phyloP scores from a whole-genome alignment of 1,140 invertebrate species.

The Palaemon carinicauda region DNA sequence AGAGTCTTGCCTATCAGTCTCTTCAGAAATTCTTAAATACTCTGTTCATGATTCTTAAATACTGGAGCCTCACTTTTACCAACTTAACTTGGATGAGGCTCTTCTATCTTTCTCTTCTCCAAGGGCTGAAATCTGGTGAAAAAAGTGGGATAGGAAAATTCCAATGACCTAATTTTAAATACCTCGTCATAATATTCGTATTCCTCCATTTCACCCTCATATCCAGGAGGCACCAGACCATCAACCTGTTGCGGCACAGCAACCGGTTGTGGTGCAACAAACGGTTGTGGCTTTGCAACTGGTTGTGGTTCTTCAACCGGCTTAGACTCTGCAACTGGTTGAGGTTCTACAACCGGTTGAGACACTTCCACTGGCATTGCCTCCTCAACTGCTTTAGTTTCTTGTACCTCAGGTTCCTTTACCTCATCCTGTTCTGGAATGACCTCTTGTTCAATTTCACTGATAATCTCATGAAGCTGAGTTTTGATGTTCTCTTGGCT shows the following conservation, averaged over 20 bases:
- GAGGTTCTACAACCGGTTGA: background rate
- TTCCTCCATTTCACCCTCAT: slow-evolving; percentile 52
- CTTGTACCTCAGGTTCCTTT: background rate
- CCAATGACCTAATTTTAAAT: background rate
- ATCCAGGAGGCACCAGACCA: background rate
- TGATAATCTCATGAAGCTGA: slow-evolving; percentile 71
- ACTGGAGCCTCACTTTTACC: too few relatives aligned
- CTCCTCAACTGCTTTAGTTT: background rate
- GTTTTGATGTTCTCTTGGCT: slow-evolving; percentile 70
- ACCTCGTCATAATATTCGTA: slow-evolving; percentile 50
- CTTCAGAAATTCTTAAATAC: too few relatives aligned
- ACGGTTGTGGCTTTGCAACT: background rate
- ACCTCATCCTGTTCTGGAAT: slow-evolving; percentile 53
- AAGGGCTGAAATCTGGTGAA: background rate
- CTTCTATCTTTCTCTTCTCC: too few relatives aligned
- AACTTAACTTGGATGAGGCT: too few relatives aligned
- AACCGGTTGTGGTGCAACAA: background rate
- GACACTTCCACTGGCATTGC: background rate
- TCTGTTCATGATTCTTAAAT: too few relatives aligned
- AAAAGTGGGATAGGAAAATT: background rate
- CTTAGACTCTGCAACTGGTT: background rate
- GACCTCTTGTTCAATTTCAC: slow-evolving; percentile 70
- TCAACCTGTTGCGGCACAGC: background rate
- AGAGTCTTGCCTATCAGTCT: too few relatives aligned
- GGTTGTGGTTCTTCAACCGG: slow-evolving; percentile 3